Evolutionary conservation across 2,797 vertebrate species (phyloP).

Genomic region (Tenualosa ilisha): DNA sequence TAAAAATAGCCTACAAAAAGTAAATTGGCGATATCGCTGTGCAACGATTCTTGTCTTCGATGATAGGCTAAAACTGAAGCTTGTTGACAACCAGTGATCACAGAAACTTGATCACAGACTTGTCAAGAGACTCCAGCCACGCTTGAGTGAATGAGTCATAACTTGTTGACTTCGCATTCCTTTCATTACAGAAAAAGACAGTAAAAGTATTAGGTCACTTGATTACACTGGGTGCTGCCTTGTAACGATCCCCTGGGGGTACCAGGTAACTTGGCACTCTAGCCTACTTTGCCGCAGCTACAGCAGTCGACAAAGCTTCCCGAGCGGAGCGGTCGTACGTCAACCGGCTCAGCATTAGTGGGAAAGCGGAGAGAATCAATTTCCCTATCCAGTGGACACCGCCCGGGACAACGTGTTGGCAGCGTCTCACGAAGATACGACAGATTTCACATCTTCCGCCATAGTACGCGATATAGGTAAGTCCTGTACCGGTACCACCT

Average conservation of each 20-base stretch:
- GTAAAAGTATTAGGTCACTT: background rate
- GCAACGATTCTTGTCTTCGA: background rate
- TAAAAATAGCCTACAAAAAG: background rate
- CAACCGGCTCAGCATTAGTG: conserved; percentile 48
- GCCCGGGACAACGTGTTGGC: conserved; percentile 19
- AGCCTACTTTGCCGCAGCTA: conserved; percentile 28
- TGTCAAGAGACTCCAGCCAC: background rate
- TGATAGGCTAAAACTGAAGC: background rate
- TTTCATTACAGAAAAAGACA: background rate
- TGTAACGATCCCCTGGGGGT: conserved; percentile 54
- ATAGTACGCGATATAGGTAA: background rate
- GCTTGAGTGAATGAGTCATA: background rate
- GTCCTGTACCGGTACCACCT: background rate
- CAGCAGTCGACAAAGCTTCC: conserved; percentile 17
- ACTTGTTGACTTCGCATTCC: background rate
- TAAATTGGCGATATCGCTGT: background rate
- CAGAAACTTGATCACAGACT: background rate
- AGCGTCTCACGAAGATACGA: conserved; percentile 23
- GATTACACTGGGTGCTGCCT: conserved; percentile 16
- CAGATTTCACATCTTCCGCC: background rate
- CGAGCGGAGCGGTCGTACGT: conserved; percentile 41
- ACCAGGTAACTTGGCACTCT: conserved; percentile 40
- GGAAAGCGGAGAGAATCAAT: conserved; percentile 50
- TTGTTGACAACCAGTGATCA: background rate
- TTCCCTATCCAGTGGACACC: conserved; percentile 50